phyloP scores from a whole-genome alignment of 2,797 vertebrate genomes.

The Eulemur rubriventer region DNA sequence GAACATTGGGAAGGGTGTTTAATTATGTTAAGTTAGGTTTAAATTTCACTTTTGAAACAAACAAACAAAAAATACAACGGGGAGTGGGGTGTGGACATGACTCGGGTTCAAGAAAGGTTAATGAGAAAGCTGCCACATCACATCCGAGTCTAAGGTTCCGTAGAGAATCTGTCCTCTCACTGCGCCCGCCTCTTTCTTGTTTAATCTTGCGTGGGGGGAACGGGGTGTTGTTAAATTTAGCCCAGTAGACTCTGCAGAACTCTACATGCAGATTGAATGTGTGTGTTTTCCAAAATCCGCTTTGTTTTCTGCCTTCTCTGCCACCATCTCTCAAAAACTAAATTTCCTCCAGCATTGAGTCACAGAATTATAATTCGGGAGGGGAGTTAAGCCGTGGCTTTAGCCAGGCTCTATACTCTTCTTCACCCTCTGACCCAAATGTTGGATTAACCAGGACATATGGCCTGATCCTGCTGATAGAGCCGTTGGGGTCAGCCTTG shows the following conservation, averaged over 20 bases:
- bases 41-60: slow-evolving; percentile 61
- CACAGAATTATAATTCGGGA: slow-evolving; percentile 3
- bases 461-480: slow-evolving; percentile 58
- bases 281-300: slow-evolving; percentile 9
- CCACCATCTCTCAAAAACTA: background rate
- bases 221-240: background rate
- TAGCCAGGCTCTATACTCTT: background rate
- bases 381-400: background rate
- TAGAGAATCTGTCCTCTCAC: background rate
- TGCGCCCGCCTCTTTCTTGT: background rate
- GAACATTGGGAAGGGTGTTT: slow-evolving; percentile 24
- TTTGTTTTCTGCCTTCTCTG: background rate
- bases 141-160: background rate
- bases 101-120: background rate
- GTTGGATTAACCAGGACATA: slow-evolving; percentile 61
- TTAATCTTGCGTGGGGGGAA: background rate
- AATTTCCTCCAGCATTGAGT: background rate
- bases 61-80: background rate
- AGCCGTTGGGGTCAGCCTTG: slow-evolving; percentile 28
- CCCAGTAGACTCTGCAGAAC: background rate
- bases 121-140: slow-evolving; percentile 4
- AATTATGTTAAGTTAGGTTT: slow-evolving; percentile 43
- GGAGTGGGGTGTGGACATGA: background rate
- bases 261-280: background rate
- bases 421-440: slow-evolving; percentile 34